Conservation (phyloP, 2,888 invertebrate genomes). For the Ormia ochracea region DNA sequence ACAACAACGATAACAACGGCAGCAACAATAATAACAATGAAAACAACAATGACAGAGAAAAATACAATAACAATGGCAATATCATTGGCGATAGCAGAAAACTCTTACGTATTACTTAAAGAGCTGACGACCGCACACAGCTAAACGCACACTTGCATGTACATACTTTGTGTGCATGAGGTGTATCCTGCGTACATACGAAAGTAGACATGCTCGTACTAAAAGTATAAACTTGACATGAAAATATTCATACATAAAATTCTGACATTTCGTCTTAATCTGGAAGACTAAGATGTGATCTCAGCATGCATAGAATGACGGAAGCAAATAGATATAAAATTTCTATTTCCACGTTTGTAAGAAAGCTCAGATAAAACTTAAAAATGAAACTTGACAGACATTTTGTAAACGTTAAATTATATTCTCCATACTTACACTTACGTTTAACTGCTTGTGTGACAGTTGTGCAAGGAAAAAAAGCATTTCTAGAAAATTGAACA, state of each 20-base stretch:
- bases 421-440: not conserved
- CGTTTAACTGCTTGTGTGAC: not conserved
- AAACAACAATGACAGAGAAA: not conserved
- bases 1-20: not conserved
- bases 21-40: not conserved
- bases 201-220: not conserved
- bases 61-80: constrained; percentile 12
- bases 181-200: not conserved
- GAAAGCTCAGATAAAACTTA: constrained; percentile 23
- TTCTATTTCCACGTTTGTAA: constrained; percentile 45
- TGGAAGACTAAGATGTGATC: constrained; percentile 19
- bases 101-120: constrained; percentile 23
- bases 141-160: not conserved
- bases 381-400: constrained; percentile 5
- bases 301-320: not conserved
- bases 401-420: constrained; percentile 44
- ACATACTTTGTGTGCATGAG: not conserved
- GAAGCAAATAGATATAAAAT: constrained; percentile 43
- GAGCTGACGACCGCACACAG: constrained; percentile 12
- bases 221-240: not conserved
- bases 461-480: not conserved
- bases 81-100: constrained; percentile 21
- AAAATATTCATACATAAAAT: constrained; percentile 14
- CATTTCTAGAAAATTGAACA: not conserved
- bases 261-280: constrained; percentile 52